Base-by-base conservation (phyloP, 2,797 vertebrate species). In the Alcedo atthis region DNA sequence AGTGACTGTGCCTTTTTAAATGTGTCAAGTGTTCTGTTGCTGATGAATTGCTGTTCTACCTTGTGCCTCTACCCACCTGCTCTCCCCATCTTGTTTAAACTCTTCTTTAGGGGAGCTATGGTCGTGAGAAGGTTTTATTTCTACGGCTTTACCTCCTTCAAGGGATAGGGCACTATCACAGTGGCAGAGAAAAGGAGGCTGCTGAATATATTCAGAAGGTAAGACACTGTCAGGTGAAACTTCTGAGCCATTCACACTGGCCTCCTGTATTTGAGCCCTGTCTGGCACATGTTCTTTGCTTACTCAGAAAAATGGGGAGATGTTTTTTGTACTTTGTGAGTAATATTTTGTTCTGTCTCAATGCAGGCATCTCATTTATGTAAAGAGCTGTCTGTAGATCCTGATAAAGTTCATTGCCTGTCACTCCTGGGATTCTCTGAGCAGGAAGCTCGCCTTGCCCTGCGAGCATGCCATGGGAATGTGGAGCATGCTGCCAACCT, bases 141-240 rank as follows among this genome's bases (percentile, higher is more conserved):
- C 97, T 99, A 37, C 98, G 99, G 64, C 98, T 99, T 42, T 98
- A 99, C 96, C 98, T 99, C 54, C 99, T 99, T 48, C 99, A 99
- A 96, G 98, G 98, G 74, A 98, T 99, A 77, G 97, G 98, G 83
- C 97, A 98, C 55, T 99, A 98, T 87, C 90, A 98, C 73, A 98
- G 98, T 12, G 99, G 99, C 33, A 98, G 98, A 46, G 98, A 98
- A 77, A 82, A 90, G 42, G 98, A 98, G 93, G 98, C 99, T 42
- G 93, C 85, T 3, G 97, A 97, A 5, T 98, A 97, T 81, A 98
- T 99, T 58, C 91, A 94, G 73, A 98, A 98, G 97, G 99, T 99
- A 94, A 94, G 96, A 9, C 15, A 8, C 9, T 18, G 6, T 11
- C 8, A 43, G 24, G 42, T 66, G 26, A 55, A 80, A 46, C 54